Base-by-base conservation (phyloP, 2,888 invertebrate genomes). In the Caenorhabditis sp. region DNA sequence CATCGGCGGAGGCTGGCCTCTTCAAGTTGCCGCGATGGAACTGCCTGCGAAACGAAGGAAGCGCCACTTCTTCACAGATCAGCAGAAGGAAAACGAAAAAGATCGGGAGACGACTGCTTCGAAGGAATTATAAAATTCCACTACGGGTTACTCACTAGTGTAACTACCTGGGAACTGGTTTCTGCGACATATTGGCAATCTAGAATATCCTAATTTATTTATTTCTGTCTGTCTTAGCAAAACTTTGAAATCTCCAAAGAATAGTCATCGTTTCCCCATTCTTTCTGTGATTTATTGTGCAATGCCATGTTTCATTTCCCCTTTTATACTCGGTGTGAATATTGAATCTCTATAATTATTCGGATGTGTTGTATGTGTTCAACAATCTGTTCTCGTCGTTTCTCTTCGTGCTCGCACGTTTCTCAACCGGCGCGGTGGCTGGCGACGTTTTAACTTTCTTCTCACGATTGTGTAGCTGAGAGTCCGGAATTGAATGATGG, bases 1-100 rank as follows among this genome's bases (percentile, higher is more conserved):
- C 32, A 86, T 91, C 32, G 91, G 91, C 22, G 91, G 91, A 7
- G 90, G 90, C 83, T 91, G 91, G 91, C 91, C 91, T 0, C 85
- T 91, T 39, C 89, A 90, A 59, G 91, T 91, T 7, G 85, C 88
- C 1, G 88, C 88, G 6, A 85, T 88, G 83, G 88, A 88, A 70
- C 65, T 88, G 20, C 86, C 85, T 4, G 63, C 83, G 11, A 82
- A 82, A 41, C 68, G 80, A 48, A 39, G 87, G 27, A 88, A 88
- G 68, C 79, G 86, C 17, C 88, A 88, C 62, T 85, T 88, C 48
- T 88, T 86, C 73, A 81, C 81, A 1, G 80, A 84, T 4, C 50
- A 78, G 20, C 81, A 85, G 61, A 78, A 76, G 41, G 59, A 59
- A 39, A 78, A 80, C 37, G 81, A 83, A 62, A 39, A 77, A 15